phyloP scores from a whole-genome alignment of 1,140 invertebrate genomes.

The Chlorops oryzae region DNA sequence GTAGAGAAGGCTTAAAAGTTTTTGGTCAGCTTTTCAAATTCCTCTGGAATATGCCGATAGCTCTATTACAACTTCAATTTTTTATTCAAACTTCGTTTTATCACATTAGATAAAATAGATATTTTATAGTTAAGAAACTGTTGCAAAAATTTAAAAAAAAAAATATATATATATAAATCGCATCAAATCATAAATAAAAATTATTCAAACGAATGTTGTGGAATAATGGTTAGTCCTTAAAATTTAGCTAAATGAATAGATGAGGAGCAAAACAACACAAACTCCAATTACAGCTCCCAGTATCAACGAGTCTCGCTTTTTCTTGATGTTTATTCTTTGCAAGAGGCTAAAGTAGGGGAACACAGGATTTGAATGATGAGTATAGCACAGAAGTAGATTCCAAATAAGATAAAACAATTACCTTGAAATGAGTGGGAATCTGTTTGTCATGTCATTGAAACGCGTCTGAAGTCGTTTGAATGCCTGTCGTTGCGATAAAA shows the following conservation, averaged over 20 bases:
- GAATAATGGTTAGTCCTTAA: background rate
- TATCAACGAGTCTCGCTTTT: conserved; percentile 86
- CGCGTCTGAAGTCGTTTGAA: conserved; percentile 87
- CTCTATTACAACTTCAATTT: background rate
- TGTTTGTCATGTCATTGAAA: conserved; percentile 87
- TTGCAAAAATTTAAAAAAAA: background rate
- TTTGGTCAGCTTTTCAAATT: too few relatives aligned
- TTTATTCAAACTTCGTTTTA: conserved; percentile 6
- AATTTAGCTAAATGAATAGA: conserved; percentile 66
- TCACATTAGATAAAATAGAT: conserved; percentile 8
- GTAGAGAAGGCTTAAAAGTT: too few relatives aligned
- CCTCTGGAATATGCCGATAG: too few relatives aligned
- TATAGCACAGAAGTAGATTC: too few relatives aligned
- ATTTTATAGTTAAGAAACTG: background rate
- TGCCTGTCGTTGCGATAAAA: conserved; percentile 77
- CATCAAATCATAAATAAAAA: background rate
- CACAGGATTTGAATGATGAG: conserved; percentile 48
- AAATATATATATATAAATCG: background rate
- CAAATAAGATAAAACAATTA: too few relatives aligned
- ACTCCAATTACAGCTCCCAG: conserved; percentile 74
- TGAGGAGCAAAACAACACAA: conserved; percentile 79
- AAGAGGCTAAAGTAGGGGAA: conserved; percentile 83
- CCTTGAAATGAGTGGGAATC: conserved; percentile 51
- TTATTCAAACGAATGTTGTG: background rate
- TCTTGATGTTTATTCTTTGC: conserved; percentile 87